A percentile compares a stretch with the other conserved stretches of the same genome.
phyloP scores from a whole-genome alignment of 2,797 vertebrate genomes.

The Channa striata region DNA sequence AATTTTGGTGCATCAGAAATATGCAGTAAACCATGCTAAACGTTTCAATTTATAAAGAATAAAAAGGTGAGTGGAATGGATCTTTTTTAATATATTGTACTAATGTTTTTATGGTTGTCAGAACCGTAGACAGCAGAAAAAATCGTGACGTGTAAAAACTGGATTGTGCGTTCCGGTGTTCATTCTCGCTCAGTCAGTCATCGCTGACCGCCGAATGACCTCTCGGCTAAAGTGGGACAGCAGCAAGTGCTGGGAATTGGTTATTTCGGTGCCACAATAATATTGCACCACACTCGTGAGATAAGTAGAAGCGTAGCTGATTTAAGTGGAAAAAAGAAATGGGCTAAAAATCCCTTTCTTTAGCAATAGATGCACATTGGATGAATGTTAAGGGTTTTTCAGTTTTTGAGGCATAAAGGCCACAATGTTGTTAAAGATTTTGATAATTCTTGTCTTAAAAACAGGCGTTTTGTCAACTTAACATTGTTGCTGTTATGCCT shows the following conservation, averaged over 20 bases:
- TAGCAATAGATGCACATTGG: slow-evolving; percentile 11
- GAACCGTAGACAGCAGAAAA: slow-evolving; percentile 5
- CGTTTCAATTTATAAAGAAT: not conserved
- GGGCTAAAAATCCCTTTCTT: slow-evolving; percentile 36
- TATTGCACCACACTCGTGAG: slow-evolving; percentile 42
- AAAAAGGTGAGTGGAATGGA: not conserved
- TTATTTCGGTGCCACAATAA: slow-evolving; percentile 61
- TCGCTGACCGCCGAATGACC: slow-evolving; percentile 82
- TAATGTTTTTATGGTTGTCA: too few relatives aligned
- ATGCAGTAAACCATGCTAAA: not conserved
- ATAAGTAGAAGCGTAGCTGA: slow-evolving; percentile 67
- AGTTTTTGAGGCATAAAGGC: too few relatives aligned
- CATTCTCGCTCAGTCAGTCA: slow-evolving; percentile 34
- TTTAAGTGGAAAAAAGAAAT: slow-evolving; percentile 54
- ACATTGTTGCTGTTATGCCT: too few relatives aligned
- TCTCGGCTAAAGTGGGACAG: slow-evolving; percentile 73
- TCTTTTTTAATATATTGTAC: not conserved
- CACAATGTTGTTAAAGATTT: too few relatives aligned
- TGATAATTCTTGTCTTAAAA: too few relatives aligned
- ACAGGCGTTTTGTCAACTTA: too few relatives aligned
- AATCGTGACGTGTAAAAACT: slow-evolving; percentile 30
- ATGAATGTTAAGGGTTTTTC: too few relatives aligned
- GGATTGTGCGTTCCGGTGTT: slow-evolving; percentile 33
- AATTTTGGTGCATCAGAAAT: not conserved
- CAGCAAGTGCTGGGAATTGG: slow-evolving; percentile 70